phyloP scores from a whole-genome alignment of 2,113 vertebrate species.

The Rhinoderma darwinii region DNA sequence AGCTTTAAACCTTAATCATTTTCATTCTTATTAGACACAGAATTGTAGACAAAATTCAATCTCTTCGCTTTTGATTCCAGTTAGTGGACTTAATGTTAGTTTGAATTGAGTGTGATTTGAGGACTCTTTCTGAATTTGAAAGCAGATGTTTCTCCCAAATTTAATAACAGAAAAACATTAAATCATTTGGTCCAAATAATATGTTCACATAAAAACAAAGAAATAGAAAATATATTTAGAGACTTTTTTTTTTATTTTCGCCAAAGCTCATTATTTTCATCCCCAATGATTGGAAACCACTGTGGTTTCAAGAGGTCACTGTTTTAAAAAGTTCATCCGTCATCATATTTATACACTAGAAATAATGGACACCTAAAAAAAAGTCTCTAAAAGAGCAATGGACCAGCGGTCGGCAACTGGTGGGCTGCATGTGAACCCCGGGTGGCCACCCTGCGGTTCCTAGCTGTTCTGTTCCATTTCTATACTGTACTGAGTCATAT shows the following conservation, averaged over 20 bases:
- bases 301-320: not conserved
- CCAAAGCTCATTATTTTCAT: not conserved
- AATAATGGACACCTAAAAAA: not conserved
- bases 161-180: not conserved
- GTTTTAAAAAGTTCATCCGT: not conserved
- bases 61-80: constrained; percentile 24
- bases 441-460: not conserved
- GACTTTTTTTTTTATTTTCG: not conserved
- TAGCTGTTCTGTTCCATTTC: no score
- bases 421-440: no score
- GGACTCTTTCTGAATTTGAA: constrained; percentile 61
- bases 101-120: constrained; percentile 56
- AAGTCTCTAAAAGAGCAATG: not conserved
- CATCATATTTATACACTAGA: not conserved
- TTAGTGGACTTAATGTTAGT: constrained; percentile 50
- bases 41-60: constrained; percentile 25
- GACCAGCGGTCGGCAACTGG: not conserved
- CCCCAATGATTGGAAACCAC: not conserved
- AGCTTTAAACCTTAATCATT: constrained; percentile 7
- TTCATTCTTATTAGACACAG: constrained; percentile 36
- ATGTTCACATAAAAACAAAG: not conserved
- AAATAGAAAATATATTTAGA: not conserved
- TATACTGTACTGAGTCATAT: not conserved
- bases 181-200: constrained; percentile 7
- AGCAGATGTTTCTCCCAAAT: constrained; percentile 38